Evolutionary conservation across 2,888 invertebrate species (phyloP).

Genomic region (Campoletis raptor): DNA sequence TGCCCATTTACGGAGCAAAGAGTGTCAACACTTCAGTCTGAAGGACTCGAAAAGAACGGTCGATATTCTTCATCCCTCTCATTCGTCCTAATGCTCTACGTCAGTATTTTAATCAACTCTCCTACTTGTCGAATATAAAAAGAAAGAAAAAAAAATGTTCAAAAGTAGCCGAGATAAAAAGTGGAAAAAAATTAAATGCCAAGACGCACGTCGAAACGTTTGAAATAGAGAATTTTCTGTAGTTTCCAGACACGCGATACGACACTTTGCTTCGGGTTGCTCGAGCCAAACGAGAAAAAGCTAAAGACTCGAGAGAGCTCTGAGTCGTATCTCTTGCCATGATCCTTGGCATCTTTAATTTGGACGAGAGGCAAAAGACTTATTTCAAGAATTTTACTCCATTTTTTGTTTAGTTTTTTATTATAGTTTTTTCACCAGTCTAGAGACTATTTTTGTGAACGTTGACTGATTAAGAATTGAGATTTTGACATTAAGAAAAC

Average conservation of each 20-base stretch:
- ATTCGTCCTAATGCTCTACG: not conserved
- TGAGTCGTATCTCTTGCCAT: slow-evolving; percentile 9
- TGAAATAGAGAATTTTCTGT: slow-evolving; percentile 42
- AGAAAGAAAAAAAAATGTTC: not conserved
- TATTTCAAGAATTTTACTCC: slow-evolving; percentile 56
- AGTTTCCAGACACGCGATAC: slow-evolving; percentile 32
- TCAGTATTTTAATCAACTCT: slow-evolving; percentile 23
- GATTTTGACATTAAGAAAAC: not conserved
- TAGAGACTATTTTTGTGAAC: not conserved
- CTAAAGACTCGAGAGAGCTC: slow-evolving; percentile 21
- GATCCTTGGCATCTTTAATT: slow-evolving; percentile 54
- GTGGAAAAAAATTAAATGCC: slow-evolving; percentile 32
- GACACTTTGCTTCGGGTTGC: slow-evolving; percentile 40
- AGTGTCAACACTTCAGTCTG: not conserved
- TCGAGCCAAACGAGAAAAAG: slow-evolving; percentile 33
- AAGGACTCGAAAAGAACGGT: not conserved
- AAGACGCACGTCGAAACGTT: slow-evolving; percentile 12
- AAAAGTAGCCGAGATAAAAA: slow-evolving; percentile 25
- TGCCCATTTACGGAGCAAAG: not conserved
- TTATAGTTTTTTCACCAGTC: not conserved
- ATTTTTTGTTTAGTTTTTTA: slow-evolving; percentile 50
- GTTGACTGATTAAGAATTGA: not conserved
- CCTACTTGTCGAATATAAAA: not conserved
- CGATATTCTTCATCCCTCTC: not conserved
- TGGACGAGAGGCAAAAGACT: slow-evolving; percentile 18